These are phyloP conservation scores for Gryllus bimaculatus DNA, from an alignment of 1,140 invertebrate species.

Conservation along the genomic window DNA sequence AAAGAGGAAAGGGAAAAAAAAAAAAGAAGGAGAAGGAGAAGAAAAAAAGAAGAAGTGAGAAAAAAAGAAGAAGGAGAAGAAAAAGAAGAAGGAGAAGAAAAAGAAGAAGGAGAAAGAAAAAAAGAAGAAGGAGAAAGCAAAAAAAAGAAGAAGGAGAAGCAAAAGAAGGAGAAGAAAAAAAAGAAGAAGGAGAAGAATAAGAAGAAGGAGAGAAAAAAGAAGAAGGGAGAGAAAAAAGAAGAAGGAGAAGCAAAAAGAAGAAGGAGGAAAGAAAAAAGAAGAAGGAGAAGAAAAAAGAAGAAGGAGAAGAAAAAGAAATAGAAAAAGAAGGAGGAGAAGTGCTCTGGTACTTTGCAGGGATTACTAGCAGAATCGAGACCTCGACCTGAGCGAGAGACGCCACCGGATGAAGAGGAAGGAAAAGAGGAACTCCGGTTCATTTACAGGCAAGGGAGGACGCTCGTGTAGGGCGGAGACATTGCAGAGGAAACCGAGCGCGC, in stretches of 20 bases:
- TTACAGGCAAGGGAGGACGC: no score
- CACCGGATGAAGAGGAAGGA: no score
- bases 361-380: no score
- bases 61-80: neutral
- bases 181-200: neutral
- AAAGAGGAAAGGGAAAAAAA: neutral
- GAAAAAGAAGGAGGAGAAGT: no score
- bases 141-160: neutral
- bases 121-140: neutral
- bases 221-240: neutral
- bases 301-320: neutral
- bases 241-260: no score
- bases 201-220: constrained; percentile 6
- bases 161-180: neutral
- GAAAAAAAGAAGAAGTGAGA: no score
- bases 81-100: neutral
- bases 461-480: no score
- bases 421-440: no score
- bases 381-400: no score
- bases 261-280: constrained; percentile 7
- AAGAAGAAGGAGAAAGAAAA: neutral
- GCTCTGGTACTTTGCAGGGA: no score
- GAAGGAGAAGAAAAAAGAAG: constrained; percentile 7
- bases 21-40: neutral
- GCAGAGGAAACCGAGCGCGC: no score